Percentiles rank a stretch among this genome's conserved stretches.
Evolutionary conservation across 2,797 vertebrate species (phyloP).

Genomic region (Synaphobranchus kaupii): DNA sequence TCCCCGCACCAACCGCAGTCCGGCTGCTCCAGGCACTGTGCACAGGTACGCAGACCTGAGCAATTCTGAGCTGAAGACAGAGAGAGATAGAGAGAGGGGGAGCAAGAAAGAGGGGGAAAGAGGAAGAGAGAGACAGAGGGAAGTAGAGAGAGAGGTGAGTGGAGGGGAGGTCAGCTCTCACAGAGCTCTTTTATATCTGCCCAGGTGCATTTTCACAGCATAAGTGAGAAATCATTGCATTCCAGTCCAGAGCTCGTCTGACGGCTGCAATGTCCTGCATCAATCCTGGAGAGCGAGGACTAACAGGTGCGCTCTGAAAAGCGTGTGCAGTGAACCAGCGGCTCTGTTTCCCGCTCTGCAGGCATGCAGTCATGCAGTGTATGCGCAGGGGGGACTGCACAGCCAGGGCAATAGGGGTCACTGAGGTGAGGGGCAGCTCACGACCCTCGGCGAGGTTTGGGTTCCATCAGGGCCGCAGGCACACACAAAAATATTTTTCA

Average conservation of each 20-base stretch:
- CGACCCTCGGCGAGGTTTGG: too few relatives aligned
- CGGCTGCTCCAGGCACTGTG: slow-evolving; percentile 91
- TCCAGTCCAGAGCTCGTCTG: neutral
- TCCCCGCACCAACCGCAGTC: slow-evolving; percentile 97
- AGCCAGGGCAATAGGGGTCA: too few relatives aligned
- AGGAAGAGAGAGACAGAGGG: too few relatives aligned
- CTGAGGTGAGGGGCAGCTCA: too few relatives aligned
- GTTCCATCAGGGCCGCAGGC: too few relatives aligned
- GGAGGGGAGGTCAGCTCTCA: neutral
- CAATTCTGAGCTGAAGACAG: slow-evolving; percentile 88
- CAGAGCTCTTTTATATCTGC: neutral
- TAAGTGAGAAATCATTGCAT: neutral
- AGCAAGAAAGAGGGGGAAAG: neutral
- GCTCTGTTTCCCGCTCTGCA: neutral
- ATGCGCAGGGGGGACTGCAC: too few relatives aligned
- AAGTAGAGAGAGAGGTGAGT: neutral
- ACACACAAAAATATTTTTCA: too few relatives aligned
- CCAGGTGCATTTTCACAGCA: too few relatives aligned
- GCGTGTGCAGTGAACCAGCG: neutral
- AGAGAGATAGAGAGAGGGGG: neutral
- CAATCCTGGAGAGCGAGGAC: neutral
- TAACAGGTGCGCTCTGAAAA: neutral
- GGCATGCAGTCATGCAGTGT: too few relatives aligned
- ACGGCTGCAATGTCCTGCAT: neutral
- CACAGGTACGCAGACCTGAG: slow-evolving; percentile 91